Evolutionary conservation across 2,888 invertebrate genomes (phyloP), one percentile per base, ranked within the genome.

Genomic region (Rhyacophila evoluta): DNA sequence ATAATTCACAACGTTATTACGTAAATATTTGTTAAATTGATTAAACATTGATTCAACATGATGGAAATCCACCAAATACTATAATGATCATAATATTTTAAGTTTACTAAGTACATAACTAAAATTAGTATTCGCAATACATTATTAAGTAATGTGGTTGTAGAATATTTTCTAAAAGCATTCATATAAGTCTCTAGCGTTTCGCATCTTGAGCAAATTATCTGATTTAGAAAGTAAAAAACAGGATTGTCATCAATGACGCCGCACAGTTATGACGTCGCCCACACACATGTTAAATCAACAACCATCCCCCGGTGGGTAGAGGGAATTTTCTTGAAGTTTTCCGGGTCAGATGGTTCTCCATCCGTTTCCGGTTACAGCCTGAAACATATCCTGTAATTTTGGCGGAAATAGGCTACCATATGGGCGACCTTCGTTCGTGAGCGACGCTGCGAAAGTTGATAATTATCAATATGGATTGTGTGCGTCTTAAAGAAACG

Each of bases 401-500:
- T 55, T 55, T 8, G 55, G 25, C 8, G 10, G 25, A 19, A 55
- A 55, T 10, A 6, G 10, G 55, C 4, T 19, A 55, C 55, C 55
- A 55, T 55, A 55, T 55, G 55, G 55, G 55, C 55, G 55, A 55
- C 55, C 55, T 55, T 55, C 55, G 55, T 6, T 6, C 29, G 29
- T 33, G 29, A 33, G 29, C 10, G 10, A 8, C 10, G 25, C 19
- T 55, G 55, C 55, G 55, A 55, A 55, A 55, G 55, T 55, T 55
- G 55, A 55, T 55, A 55, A 55, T 55, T 55, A 25, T 55, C 19
- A 8, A 8, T 41, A 41, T 41, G 41, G 15, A 41, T 19, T 19
- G 19, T 25, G 19, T 19, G 55, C 19, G 55, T 55, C 55, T 55
- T 19, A 19, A 1, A 8, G 25, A 1, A 19, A 55, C 19, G 55